Conservation (phyloP, 2,888 invertebrate genomes). For the Microctonus hyperodae region DNA sequence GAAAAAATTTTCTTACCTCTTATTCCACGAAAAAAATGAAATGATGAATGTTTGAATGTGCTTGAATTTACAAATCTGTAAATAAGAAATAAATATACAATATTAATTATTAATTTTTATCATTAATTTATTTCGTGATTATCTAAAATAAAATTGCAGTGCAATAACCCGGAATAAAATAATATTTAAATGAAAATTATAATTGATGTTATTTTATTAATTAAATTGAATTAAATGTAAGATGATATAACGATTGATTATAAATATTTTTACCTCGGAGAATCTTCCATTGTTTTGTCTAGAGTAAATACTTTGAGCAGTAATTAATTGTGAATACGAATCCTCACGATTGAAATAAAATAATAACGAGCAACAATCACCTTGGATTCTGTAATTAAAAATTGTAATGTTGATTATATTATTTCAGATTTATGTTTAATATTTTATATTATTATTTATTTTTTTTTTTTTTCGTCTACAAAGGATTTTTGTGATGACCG, state of each 20-base stretch:
- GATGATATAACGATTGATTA: neutral
- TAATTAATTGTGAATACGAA: conserved; percentile 32
- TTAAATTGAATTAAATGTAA: neutral
- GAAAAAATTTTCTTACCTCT: conserved; percentile 35
- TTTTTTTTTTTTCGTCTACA: neutral
- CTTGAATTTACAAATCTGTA: conserved; percentile 51
- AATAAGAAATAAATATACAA: conserved; percentile 28
- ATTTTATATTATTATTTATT: neutral
- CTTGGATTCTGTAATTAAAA: conserved; percentile 49
- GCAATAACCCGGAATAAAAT: too few species aligned
- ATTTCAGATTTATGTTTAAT: neutral
- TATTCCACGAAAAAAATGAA: conserved; percentile 40
- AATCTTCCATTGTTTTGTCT: conserved; percentile 51
- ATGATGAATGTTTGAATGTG: conserved; percentile 46
- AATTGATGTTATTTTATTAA: neutral
- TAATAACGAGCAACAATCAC: conserved; percentile 48
- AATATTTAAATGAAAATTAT: too few species aligned
- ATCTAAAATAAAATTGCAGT: too few species aligned
- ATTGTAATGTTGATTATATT: neutral
- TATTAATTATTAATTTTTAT: neutral
- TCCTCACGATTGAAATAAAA: conserved; percentile 38
- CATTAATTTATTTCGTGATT: too few species aligned
- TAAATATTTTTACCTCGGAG: conserved; percentile 48
- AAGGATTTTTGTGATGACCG: neutral
- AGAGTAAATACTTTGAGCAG: conserved; percentile 30